Conservation (phyloP, 2,113 vertebrate genomes). For the Entomyzon cyanotis region DNA sequence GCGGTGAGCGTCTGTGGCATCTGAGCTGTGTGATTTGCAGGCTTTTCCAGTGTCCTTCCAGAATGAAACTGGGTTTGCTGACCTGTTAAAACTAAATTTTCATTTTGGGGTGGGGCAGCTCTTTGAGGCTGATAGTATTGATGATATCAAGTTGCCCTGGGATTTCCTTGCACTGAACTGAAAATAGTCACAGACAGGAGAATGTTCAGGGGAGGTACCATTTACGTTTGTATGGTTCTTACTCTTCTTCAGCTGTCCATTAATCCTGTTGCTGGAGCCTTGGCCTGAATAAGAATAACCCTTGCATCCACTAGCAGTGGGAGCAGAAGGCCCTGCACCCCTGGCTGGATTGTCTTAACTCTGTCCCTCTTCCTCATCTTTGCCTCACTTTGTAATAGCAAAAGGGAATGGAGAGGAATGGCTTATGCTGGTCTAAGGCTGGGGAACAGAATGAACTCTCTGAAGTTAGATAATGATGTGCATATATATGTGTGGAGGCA, state of each 20-base stretch:
- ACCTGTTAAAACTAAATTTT: background rate
- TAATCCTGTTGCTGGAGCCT: background rate
- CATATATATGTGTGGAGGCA: background rate
- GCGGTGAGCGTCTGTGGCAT: accelerated
- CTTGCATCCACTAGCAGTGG: background rate
- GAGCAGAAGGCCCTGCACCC: background rate
- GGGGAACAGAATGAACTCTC: background rate
- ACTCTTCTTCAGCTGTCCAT: background rate
- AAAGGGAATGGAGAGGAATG: background rate
- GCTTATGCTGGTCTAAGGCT: background rate
- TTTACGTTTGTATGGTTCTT: background rate
- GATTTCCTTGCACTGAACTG: background rate
- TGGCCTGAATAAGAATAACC: background rate
- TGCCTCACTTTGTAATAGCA: background rate
- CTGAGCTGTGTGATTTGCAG: background rate
- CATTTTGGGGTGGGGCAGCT: background rate
- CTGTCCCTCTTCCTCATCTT: background rate
- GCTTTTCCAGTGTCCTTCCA: background rate
- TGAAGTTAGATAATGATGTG: background rate
- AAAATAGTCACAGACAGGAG: background rate
- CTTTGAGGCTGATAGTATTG: accelerated
- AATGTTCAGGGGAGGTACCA: background rate
- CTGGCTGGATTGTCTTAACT: background rate
- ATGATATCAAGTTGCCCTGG: background rate
- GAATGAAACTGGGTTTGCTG: background rate